A percentile compares a stretch with the other conserved stretches of the same genome.
phyloP scores from a whole-genome alignment of 2,888 invertebrate species.

The Anthrax anthrax region DNA sequence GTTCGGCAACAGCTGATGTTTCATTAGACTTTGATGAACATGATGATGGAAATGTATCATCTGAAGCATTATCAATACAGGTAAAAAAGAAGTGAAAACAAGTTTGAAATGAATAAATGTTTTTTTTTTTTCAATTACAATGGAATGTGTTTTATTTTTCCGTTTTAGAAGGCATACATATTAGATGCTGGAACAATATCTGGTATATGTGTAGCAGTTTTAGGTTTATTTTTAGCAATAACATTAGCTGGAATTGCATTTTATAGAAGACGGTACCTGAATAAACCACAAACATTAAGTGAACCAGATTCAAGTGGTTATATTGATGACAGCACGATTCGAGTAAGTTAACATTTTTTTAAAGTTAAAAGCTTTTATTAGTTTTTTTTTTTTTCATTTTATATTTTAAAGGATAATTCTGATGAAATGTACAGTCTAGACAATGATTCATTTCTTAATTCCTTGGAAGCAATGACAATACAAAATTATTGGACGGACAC shows the following conservation, averaged over 20 bases:
- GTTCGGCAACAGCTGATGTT: slow-evolving; percentile 22
- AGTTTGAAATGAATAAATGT: not conserved
- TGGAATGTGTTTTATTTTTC: too few species aligned
- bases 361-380: slow-evolving; percentile 8
- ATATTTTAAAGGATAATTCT: slow-evolving; percentile 57
- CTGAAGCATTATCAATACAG: slow-evolving; percentile 25
- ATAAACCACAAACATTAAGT: slow-evolving; percentile 71
- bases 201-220: slow-evolving; percentile 52
- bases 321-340: slow-evolving; percentile 71
- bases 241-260: slow-evolving; percentile 52
- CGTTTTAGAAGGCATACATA: slow-evolving; percentile 22
- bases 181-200: slow-evolving; percentile 49
- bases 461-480: slow-evolving; percentile 85
- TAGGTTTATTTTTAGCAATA: slow-evolving; percentile 47
- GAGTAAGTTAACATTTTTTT: slow-evolving; percentile 44
- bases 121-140: too few species aligned
- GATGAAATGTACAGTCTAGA: slow-evolving; percentile 91
- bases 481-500: slow-evolving; percentile 90
- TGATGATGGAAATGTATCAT: slow-evolving; percentile 26
- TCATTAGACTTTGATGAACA: slow-evolving; percentile 18
- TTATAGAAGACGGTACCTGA: slow-evolving; percentile 57
- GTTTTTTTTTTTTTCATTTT: too few species aligned
- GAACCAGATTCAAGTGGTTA: slow-evolving; percentile 79
- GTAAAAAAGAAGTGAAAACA: slow-evolving; percentile 14
- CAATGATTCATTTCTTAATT: slow-evolving; percentile 87